Percentiles rank a stretch among this genome's conserved stretches.
Evolutionary conservation across 2,888 invertebrate genomes (phyloP).

Genomic region (Eledona agricola): DNA sequence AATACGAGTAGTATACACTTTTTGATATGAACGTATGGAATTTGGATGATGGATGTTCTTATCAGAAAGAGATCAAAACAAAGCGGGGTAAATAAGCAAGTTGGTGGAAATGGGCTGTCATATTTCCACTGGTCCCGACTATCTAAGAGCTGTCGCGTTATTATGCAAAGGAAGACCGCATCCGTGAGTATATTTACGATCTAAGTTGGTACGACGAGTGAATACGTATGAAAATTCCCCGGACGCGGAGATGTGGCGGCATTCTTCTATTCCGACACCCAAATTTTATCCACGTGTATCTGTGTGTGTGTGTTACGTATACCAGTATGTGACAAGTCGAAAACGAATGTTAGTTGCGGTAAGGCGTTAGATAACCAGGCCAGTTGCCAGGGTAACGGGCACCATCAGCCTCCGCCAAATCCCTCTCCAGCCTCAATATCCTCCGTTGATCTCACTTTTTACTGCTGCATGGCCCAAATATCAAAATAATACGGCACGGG

Average conservation of each 20-base stretch:
- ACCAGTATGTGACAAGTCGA: conserved; percentile 58
- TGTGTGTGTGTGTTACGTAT: conserved; percentile 51
- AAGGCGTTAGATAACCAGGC: conserved; percentile 58
- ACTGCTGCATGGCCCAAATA: conserved; percentile 55
- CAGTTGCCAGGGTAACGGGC: conserved; percentile 51
- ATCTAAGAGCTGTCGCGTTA: conserved; percentile 26
- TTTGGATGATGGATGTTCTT: too few relatives aligned
- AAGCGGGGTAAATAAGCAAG: too few relatives aligned
- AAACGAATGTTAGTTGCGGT: conserved; percentile 59
- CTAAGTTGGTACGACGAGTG: conserved; percentile 42
- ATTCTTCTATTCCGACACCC: conserved; percentile 48
- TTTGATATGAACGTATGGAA: too few relatives aligned
- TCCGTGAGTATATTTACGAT: conserved; percentile 45
- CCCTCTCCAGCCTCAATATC: conserved; percentile 56
- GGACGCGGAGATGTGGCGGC: conserved; percentile 36
- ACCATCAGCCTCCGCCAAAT: conserved; percentile 43
- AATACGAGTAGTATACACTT: too few relatives aligned
- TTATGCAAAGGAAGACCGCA: conserved; percentile 30
- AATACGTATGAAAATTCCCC: conserved; percentile 47
- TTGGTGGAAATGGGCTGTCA: conserved; percentile 15
- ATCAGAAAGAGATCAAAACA: too few relatives aligned
- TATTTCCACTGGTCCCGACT: conserved; percentile 25
- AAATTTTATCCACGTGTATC: conserved; percentile 59
- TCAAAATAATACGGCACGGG: conserved; percentile 54
- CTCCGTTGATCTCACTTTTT: conserved; percentile 55